These are phyloP conservation scores for Cataglyphis albicans DNA, from an alignment of 2,888 invertebrate species.

Conservation along the genomic window DNA sequence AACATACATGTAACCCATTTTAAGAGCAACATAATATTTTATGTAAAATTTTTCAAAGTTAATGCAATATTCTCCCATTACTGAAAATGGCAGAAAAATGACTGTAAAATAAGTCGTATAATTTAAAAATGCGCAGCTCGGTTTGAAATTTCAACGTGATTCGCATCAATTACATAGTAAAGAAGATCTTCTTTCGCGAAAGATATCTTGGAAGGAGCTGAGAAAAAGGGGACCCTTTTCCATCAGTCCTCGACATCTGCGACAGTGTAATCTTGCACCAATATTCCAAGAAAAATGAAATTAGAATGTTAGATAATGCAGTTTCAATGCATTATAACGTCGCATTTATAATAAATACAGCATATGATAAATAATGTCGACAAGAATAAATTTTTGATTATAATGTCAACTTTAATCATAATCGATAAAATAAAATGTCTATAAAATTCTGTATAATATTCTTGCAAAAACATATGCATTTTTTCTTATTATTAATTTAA, in stretches of 20 bases:
- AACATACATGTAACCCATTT: neutral
- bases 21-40: neutral
- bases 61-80: constrained; percentile 22
- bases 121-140: constrained; percentile 41
- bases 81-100: constrained; percentile 16
- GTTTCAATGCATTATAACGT: constrained; percentile 23
- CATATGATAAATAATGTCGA: neutral
- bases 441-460: neutral
- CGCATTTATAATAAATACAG: constrained; percentile 27
- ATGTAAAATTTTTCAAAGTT: constrained; percentile 14
- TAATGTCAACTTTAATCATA: neutral
- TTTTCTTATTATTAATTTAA: neutral
- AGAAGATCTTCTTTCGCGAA: constrained; percentile 45
- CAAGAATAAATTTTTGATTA: neutral
- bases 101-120: constrained; percentile 14
- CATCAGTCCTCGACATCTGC: constrained; percentile 36
- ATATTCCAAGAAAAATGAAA: constrained; percentile 35
- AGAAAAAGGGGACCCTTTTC: constrained; percentile 30
- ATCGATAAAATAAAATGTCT: neutral
- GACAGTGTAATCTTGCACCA: constrained; percentile 41
- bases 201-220: neutral
- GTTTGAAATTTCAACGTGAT: constrained; percentile 54
- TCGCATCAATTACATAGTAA: constrained; percentile 50
- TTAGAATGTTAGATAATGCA: constrained; percentile 41
- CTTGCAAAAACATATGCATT: neutral